A percentile compares a stretch with the other conserved stretches of the same genome.
These are phyloP conservation scores for Leiothrix lutea DNA, from an alignment of 2,113 vertebrate species.

Conservation along the genomic window DNA sequence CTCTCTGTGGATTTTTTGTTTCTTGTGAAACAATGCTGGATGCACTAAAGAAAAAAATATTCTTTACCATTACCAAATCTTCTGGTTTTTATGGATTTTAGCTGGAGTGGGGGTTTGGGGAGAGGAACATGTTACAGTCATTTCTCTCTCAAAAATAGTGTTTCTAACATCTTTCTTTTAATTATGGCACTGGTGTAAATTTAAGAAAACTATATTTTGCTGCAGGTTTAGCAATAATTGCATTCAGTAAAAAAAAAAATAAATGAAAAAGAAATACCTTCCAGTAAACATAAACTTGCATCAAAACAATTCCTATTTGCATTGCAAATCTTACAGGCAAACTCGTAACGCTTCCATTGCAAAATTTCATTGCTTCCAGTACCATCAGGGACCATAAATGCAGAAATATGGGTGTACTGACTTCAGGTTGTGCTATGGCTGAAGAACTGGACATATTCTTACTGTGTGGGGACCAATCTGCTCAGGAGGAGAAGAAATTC, in stretches of 20 bases:
- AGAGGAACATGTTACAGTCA: neutral
- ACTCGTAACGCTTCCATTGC: neutral
- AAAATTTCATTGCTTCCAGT: neutral
- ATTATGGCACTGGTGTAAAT: neutral
- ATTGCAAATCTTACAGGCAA: conserved; percentile 17
- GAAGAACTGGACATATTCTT: neutral
- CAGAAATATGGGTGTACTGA: neutral
- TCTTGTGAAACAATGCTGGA: neutral
- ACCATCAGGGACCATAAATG: neutral
- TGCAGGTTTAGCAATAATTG: neutral
- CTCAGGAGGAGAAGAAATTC: neutral
- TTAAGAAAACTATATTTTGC: neutral
- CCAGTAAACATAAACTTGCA: neutral
- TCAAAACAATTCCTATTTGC: conserved; percentile 25
- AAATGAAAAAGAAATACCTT: neutral
- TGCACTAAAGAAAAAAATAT: neutral
- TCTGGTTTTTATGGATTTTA: neutral
- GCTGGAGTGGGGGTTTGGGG: neutral
- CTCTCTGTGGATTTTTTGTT: neutral
- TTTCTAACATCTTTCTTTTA: neutral
- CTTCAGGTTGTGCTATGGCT: neutral
- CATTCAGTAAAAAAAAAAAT: neutral
- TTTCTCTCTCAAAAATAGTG: neutral
- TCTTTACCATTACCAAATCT: neutral
- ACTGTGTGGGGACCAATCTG: neutral